A percentile compares a stretch with the other conserved stretches of the same genome.
Evolutionary conservation across 2,888 invertebrate species (phyloP).

Genomic region (Orthosia gracilis): DNA sequence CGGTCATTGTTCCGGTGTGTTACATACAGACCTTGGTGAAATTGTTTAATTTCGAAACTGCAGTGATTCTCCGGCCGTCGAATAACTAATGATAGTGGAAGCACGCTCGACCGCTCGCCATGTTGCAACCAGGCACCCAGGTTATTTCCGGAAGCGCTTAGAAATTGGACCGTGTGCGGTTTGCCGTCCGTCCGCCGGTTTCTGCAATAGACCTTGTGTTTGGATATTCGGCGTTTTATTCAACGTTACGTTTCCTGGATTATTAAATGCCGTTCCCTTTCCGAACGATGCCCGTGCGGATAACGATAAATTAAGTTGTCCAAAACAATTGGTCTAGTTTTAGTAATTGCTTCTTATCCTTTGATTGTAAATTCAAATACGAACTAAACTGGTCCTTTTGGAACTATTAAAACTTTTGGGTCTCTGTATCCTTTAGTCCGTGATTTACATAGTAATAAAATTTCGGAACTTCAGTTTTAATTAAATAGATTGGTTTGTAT

Average conservation of each 20-base stretch:
- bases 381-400: constrained; percentile 45
- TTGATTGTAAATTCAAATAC: constrained; percentile 48
- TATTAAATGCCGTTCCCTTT: constrained; percentile 35
- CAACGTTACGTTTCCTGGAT: constrained; percentile 61
- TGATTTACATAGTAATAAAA: constrained; percentile 47
- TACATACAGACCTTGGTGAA: constrained; percentile 72
- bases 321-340: constrained; percentile 41
- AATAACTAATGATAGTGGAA: constrained; percentile 82
- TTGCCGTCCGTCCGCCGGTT: constrained; percentile 63
- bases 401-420: constrained; percentile 55
- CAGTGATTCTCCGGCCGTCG: constrained; percentile 70
- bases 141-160: constrained; percentile 81
- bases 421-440: constrained; percentile 33
- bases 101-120: constrained; percentile 80
- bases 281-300: constrained; percentile 30
- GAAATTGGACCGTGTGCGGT: constrained; percentile 74
- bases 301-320: constrained; percentile 48
- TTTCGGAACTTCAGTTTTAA: constrained; percentile 41
- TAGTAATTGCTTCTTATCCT: constrained; percentile 28
- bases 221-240: constrained; percentile 54
- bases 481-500: constrained; percentile 45
- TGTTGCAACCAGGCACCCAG: constrained; percentile 75
- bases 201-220: constrained; percentile 72
- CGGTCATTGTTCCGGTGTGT: constrained; percentile 57
- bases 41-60: constrained; percentile 75